Conservation (phyloP, 2,888 invertebrate genomes). For the Brenthis daphne region DNA sequence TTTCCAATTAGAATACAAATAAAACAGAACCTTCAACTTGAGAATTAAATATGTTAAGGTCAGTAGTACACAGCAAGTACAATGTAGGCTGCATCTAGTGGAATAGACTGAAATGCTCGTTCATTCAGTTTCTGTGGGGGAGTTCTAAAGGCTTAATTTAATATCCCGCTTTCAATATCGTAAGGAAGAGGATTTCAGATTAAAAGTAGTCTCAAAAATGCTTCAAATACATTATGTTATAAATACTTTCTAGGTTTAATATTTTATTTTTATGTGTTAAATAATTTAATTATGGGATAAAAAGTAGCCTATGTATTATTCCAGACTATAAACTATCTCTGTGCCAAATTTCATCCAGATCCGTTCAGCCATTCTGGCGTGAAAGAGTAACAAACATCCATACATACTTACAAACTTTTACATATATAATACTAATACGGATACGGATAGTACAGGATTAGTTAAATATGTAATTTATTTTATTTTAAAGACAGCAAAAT, state of each 20-base stretch:
- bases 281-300: too few species aligned
- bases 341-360: too few species aligned
- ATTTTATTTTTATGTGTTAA: too few species aligned
- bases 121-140: slow-evolving; percentile 52
- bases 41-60: slow-evolving; percentile 74
- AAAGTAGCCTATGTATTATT: too few species aligned
- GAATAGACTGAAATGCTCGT: slow-evolving; percentile 58
- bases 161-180: slow-evolving; percentile 45
- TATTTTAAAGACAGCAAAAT: slow-evolving; percentile 22
- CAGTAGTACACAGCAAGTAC: slow-evolving; percentile 58
- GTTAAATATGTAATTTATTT: too few species aligned
- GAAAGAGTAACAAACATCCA: too few species aligned
- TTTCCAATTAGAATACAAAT: slow-evolving; percentile 56
- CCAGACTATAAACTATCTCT: too few species aligned
- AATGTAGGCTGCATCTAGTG: slow-evolving; percentile 69
- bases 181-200: slow-evolving; percentile 29
- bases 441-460: too few species aligned
- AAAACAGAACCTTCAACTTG: slow-evolving; percentile 78
- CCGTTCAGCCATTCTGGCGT: too few species aligned
- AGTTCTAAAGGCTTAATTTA: slow-evolving; percentile 48
- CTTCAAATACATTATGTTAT: background rate
- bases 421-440: too few species aligned
- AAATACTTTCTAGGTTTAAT: too few species aligned
- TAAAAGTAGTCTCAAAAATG: slow-evolving; percentile 12
- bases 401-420: too few species aligned